Base-by-base conservation (phyloP, 2,888 invertebrate genomes). In the Hydrotaea cyrtoneurina region DNA sequence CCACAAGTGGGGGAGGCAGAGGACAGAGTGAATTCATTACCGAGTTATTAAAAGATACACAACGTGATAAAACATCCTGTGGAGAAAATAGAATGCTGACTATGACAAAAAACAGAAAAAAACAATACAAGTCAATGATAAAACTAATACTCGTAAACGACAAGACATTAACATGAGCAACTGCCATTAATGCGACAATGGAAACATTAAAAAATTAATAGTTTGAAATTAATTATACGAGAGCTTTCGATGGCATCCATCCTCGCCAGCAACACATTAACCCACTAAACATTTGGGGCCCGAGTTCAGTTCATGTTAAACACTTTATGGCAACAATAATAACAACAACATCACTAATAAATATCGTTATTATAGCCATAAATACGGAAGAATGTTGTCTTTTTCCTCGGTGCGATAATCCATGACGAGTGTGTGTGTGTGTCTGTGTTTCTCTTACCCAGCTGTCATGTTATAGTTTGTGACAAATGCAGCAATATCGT, bases 401-500 rank as follows among this genome's bases (percentile, higher is more conserved):
- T 1, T 39, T 3, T 8, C 39, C 10, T 13, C 11, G 39, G 39
- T 39, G 39, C n/a, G n/a, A 50, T 50, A 50, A 50, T n/a, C 50
- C 50, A 50, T 50, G 13, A 1, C 11, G n/a, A 50, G 10, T n/a
- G n/a, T n/a, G n/a, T n/a, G n/a, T n/a, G n/a, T n/a, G n/a, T n/a
- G n/a, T n/a, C n/a, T n/a, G 8, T n/a, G 15, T 39, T 39, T 10
- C 59, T 57, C 55, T 55, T 21, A 21, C 7, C 23, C 76, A 39
- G 53, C 17, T 76, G 76, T 53, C 64, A 76, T 39, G 66, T 72
- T 59, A 21, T 0, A 46, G 19, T 26, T 1, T 11, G 59, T 78
- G 50, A n/a, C 46, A 78, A 78, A 57, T 69, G 57, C 31, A 71
- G 71, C 31, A 78, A 59, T 78, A 62, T 46, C 71, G 46, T 78